Evolutionary conservation across 2,113 vertebrate species (phyloP).

Genomic region (Malurus cyaneus): DNA sequence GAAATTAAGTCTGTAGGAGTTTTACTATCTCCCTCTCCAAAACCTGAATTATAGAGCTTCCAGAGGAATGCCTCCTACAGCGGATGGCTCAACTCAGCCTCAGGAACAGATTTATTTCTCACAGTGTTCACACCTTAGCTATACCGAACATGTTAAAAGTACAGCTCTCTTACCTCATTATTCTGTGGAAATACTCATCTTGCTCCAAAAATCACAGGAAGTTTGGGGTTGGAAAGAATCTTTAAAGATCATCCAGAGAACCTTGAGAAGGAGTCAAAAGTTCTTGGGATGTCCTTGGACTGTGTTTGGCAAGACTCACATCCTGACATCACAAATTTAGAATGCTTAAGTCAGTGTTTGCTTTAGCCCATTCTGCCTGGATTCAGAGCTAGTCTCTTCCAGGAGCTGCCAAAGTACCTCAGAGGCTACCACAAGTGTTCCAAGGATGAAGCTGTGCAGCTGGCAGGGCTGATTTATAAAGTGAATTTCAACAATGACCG

Average conservation of each 20-base stretch:
- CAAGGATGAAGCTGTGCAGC: slow-evolving; percentile 83
- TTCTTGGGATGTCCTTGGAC: not conserved
- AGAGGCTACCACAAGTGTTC: slow-evolving; percentile 89
- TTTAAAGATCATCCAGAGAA: not conserved
- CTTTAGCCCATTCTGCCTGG: not conserved
- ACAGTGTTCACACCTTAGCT: not conserved
- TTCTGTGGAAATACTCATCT: not conserved
- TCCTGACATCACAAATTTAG: not conserved
- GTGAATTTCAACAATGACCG: slow-evolving; percentile 78
- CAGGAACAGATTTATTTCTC: not conserved
- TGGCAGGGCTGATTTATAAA: slow-evolving; percentile 88
- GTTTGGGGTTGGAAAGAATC: not conserved
- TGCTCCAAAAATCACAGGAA: not conserved
- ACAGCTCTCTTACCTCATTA: not conserved
- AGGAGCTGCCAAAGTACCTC: slow-evolving; percentile 96
- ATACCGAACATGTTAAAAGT: not conserved
- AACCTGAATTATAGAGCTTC: not conserved
- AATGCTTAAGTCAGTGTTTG: not conserved
- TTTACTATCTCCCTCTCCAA: not conserved
- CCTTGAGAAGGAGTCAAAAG: not conserved
- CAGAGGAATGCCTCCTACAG: not conserved
- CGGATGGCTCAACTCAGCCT: not conserved
- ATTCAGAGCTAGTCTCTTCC: slow-evolving; percentile 4
- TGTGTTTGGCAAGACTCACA: not conserved
- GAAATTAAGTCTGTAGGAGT: not conserved